These are phyloP conservation scores for Tolypeutes matacus DNA, from an alignment of 2,797 vertebrate genomes.

Conservation along the genomic window DNA sequence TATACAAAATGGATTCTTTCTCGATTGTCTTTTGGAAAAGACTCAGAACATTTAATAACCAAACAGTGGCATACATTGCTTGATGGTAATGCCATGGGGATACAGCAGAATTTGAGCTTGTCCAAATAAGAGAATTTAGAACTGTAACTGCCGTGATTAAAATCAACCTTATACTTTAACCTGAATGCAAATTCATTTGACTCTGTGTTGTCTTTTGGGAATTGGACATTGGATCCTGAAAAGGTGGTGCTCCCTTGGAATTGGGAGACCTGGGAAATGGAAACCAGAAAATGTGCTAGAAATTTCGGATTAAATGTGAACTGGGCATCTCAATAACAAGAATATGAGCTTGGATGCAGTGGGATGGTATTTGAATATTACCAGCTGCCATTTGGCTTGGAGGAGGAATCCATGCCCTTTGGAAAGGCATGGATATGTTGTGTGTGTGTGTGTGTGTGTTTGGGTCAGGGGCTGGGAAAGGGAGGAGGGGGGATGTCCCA, in stretches of 20 bases:
- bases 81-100: neutral
- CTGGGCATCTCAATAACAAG: neutral
- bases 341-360: neutral
- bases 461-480: too few relatives aligned
- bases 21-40: conserved; percentile 34
- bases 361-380: conserved; percentile 3
- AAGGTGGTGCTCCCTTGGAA: neutral
- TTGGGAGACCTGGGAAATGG: neutral
- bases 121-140: conserved; percentile 35
- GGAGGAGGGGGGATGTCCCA: neutral
- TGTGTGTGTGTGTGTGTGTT: neutral
- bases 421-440: neutral
- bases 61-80: neutral
- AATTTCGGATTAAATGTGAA: conserved; percentile 40
- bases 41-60: conserved; percentile 20
- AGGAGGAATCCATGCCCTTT: neutral
- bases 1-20: neutral
- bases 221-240: conserved; percentile 5
- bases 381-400: neutral
- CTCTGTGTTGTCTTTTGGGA: conserved; percentile 30
- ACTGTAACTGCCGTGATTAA: conserved; percentile 38
- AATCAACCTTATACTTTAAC: neutral
- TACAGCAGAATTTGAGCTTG: conserved; percentile 15
- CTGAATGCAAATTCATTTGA: conserved; percentile 38
- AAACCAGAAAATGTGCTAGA: neutral